Base-by-base conservation (phyloP, 2,797 vertebrate species). In the Fundulus diaphanus region DNA sequence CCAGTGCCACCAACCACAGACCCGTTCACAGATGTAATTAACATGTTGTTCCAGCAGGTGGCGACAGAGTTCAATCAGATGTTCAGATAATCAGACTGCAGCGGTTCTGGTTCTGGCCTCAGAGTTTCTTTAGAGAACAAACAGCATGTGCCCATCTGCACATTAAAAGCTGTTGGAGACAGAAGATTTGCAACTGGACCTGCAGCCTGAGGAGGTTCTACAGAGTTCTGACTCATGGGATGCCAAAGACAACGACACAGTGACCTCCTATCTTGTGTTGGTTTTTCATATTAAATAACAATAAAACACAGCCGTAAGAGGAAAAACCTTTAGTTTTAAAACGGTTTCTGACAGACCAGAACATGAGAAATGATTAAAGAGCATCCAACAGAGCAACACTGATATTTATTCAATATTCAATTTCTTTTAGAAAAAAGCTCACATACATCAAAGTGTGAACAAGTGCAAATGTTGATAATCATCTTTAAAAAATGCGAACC, bases 371-470 rank as follows among this genome's bases (percentile, higher is more conserved):
- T 16, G 51, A 69, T 51, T 44, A 46, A 66, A 35, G 5, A 31
- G 13, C 31, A 15, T 16, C 63, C 31, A n/a, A 33, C n/a, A 59
- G 15, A 46, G 18, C 0, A 24, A 65, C 35, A 56, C 16, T 27
- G 46, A 31, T 7, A 31, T 42, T 56, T 33, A 35, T 40, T 37
- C 52, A 54, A 42, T 0, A 22, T 27, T 29, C 27, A 24, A 5
- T 18, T 12, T 48, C 57, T 22, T 57, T 52, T 33, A 35, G 22
- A 57, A 49, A 70, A 70, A 42, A 24, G 3, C 8, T 71, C 52
- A 71, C 52, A 29, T 29, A 9, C n/a, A 29, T 35, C 33, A 70
- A 71, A 54, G 16, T 44, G 37, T 57, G 70, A 72, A 72, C 8
- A 59, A 72, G 37, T 72, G 54, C 70, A 57, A 57, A n/a, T 7